phyloP scores from a whole-genome alignment of 2,888 invertebrate species.

The Odontomyia ornata region DNA sequence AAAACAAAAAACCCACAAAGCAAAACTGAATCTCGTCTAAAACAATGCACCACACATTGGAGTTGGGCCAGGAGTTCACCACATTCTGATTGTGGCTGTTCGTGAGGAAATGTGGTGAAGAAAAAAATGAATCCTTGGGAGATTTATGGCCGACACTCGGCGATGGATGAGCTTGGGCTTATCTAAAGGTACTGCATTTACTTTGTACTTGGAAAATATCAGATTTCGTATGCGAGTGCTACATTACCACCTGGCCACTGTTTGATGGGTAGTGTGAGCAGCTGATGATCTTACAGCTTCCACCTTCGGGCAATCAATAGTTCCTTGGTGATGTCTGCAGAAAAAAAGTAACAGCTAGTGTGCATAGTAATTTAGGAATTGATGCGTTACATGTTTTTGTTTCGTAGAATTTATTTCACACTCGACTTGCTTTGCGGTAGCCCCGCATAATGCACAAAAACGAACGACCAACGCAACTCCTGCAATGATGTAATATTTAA shows the following conservation, averaged over 20 bases:
- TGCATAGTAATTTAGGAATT: conserved; percentile 24
- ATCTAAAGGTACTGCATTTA: background rate
- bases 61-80: background rate
- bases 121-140: conserved; percentile 27
- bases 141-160: conserved; percentile 32
- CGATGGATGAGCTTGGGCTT: conserved; percentile 37
- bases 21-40: background rate
- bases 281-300: conserved; percentile 37
- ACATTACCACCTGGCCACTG: conserved; percentile 28
- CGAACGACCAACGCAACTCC: background rate
- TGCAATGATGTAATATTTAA: background rate
- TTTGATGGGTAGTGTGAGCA: background rate
- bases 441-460: background rate
- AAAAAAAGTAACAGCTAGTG: background rate
- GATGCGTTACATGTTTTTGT: conserved; percentile 46
- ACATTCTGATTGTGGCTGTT: background rate
- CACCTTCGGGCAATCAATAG: conserved; percentile 17
- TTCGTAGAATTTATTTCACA: conserved; percentile 49
- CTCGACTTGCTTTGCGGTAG: conserved; percentile 35
- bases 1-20: background rate
- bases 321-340: conserved; percentile 27
- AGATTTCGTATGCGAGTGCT: conserved; percentile 31
- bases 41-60: background rate
- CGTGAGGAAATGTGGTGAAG: background rate
- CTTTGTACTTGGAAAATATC: conserved; percentile 36